Base-by-base conservation (phyloP, 2,797 vertebrate genomes). In the Gobionotothen gibberifrons region DNA sequence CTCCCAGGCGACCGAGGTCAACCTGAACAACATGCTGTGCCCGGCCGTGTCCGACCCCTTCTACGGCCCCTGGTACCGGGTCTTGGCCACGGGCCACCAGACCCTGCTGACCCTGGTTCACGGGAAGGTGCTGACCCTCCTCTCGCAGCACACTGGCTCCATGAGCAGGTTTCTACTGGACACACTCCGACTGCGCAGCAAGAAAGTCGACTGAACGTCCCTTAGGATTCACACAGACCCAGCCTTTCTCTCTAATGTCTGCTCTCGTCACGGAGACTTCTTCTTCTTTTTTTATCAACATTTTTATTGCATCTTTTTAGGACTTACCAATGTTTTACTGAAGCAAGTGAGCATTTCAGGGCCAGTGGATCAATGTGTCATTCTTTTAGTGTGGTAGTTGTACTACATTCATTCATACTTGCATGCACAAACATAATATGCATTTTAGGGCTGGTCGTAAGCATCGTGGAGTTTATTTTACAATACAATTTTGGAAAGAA, bases 1-100 rank as follows among this genome's bases (percentile, higher is more conserved):
- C 66, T 82, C 48, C 84, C 80, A 99, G 98, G 93, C 93, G 69
- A 99, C 97, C 0, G 96, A 99, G 92, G 98, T 99, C 88, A 99
- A 99, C 92, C 93, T 99, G 91, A 99, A 99, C 95, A 99, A 99
- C 95, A 99, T 99, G 97, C 92, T 99, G 88, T 99, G 98, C 85
- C 98, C 98, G 21, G 98, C 98, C 0, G 94, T 99, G 91, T 99
- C 98, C 2, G 98, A 99, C 74, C 98, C 98, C 49, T 99, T 99
- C 76, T 99, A 99, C 54, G 97, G 98, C 68, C 98, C 95, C 7
- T 98, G 97, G 98, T 99, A 99, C 91, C 94, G 98, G 63, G 93
- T 99, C 59, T 99, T 97, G 97, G 98, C 98, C 5, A 95, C 95
- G 1, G 98, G 95, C 81, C 98, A 99, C 93, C 98, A 99, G 94